Base-by-base conservation (phyloP, 1,140 invertebrate species). In the Mylabris phalerata region DNA sequence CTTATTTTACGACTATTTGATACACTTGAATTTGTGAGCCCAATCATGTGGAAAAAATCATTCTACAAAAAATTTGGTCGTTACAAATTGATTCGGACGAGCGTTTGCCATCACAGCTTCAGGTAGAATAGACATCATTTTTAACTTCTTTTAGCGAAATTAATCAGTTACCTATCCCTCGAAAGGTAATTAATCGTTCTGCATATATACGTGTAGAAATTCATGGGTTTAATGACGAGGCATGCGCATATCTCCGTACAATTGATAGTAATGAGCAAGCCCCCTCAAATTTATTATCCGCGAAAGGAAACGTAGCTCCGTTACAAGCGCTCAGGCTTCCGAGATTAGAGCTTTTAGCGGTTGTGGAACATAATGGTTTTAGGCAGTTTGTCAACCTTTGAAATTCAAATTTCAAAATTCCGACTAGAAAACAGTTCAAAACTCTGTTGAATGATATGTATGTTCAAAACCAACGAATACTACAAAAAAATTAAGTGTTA, bases 281-380 rank as follows among this genome's bases (percentile, higher is more conserved):
- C 9, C 25, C 26, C 9, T 32, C 57, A n/a, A 11, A 24, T 9
- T 55, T 71, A 11, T 6, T 72, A 0, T 67, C 57, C 11, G 56
- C 67, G 4, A 73, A 72, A 59, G 65, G 67, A 4, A 52, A 60
- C 42, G 64, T 74, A 3, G 69, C 71, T 2, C 70, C 71, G 1
- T 9, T 72, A 10, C 67, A 67, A 48, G 39, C 39, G 3, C 11
- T 59, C 9, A 64, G 66, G 6, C 39, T 72, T 9, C 69, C 70
- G 7, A 50, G 66, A 48, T 24, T 73, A 7, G 69, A 73, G 45
- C 48, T 74, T 41, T 69, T 67, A 9, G 67, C 57, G 26, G 69
- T 70, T 0, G 2, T 67, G 13, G 13, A 13, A 13, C 0, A 13
- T 13, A 13, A 13, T 13, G 13, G 13, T 13, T 13, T 13, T 13